Conservation (phyloP, 2,113 vertebrate species). For the Danio rerio region DNA sequence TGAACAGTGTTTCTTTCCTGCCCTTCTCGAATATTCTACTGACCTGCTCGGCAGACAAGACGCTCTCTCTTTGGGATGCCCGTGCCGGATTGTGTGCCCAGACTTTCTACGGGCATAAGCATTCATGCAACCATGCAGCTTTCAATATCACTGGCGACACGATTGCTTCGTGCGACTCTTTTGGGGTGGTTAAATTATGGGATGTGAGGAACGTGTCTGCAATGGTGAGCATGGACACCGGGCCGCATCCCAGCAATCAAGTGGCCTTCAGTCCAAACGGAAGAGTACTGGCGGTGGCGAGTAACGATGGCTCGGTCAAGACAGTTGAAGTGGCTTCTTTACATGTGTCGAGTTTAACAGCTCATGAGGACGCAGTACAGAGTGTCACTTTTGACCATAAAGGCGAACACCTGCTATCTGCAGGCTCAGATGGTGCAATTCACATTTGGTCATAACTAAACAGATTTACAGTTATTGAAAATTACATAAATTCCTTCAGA, state of each 20-base stretch:
- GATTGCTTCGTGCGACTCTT: slow-evolving; percentile 82
- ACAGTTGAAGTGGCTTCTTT: slow-evolving; percentile 72
- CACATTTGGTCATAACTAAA: slow-evolving; percentile 67
- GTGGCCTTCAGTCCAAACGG: slow-evolving; percentile 79
- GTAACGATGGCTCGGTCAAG: slow-evolving; percentile 75
- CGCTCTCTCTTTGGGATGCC: slow-evolving; percentile 68
- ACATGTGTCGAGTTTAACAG: slow-evolving; percentile 69
- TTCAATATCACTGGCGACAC: slow-evolving; percentile 72
- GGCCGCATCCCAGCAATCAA: slow-evolving; percentile 80
- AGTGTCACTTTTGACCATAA: slow-evolving; percentile 68
- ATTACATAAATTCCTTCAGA: too few species aligned
- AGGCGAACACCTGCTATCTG: slow-evolving; percentile 67
- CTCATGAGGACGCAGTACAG: slow-evolving; percentile 67
- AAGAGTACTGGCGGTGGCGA: slow-evolving; percentile 75
- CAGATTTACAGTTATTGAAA: neutral
- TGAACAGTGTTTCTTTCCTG: slow-evolving; percentile 81
- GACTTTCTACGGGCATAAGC: slow-evolving; percentile 80
- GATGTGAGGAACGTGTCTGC: slow-evolving; percentile 74
- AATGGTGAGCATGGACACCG: slow-evolving; percentile 70
- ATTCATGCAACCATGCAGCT: slow-evolving; percentile 79
- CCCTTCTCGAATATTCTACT: slow-evolving; percentile 68
- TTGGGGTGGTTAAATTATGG: slow-evolving; percentile 80
- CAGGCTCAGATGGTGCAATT: slow-evolving; percentile 69
- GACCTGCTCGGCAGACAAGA: slow-evolving; percentile 67
- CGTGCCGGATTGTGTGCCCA: slow-evolving; percentile 73